Base-by-base conservation (phyloP, 2,888 invertebrate genomes). In the Apeira syringaria region DNA sequence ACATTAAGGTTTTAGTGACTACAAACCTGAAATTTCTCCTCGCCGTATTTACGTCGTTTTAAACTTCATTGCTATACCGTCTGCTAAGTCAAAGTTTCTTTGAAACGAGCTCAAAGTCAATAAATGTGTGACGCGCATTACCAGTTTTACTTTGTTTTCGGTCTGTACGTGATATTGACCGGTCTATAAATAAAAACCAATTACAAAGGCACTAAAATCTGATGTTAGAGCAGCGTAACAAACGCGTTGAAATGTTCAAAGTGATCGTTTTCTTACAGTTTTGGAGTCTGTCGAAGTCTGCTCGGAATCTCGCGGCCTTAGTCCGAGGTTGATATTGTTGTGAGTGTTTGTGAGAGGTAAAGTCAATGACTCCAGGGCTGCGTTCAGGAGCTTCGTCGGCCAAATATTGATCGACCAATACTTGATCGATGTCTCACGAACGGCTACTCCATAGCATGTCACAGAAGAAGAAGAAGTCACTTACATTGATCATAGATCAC, bases 291-390 rank as follows among this genome's bases (percentile, higher is more conserved):
- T 10, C 24, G 7, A 20, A 20, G 20, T 20, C 7, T 28, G 34
- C 27, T 36, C 39, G 12, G 43, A 33, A 48, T 44, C 40, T 49
- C 39, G 47, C 43, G 44, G 32, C 40, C 52, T 51, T 47, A 57
- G 60, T 66, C 64, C 63, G 68, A 66, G 65, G 68, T 48, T 64
- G 33, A 9, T 10, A 24, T 29, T 37, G 35, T 34, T 40, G 11
- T 44, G 17, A 20, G 20, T 2, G 20, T 7, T 4, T 20, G 2
- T 20, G 20, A 40, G 20, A 11, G 11, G 36, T 33, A 39, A n/a
- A 56, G 65, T 68, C 62, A 61, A 47, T 61, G 62, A 62, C 63
- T 59, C 52, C 32, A 12, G n/a, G n/a, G n/a, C n/a, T n/a, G n/a
- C n/a, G n/a, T n/a, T n/a, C n/a, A n/a, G n/a, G n/a, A n/a, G n/a